phyloP scores from a whole-genome alignment of 2,888 invertebrate genomes.

The Pheosia gnoma region DNA sequence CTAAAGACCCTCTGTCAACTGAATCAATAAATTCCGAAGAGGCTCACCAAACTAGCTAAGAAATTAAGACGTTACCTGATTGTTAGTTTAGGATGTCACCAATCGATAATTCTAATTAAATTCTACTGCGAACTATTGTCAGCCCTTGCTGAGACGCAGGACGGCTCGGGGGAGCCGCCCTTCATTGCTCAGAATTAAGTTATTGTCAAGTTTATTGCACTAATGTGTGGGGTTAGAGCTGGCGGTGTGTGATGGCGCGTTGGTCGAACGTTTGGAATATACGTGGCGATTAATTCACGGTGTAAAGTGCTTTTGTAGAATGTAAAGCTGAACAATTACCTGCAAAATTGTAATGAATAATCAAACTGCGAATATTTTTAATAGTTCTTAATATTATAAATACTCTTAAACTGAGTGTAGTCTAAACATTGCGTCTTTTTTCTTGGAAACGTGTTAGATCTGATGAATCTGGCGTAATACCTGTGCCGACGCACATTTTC shows the following conservation, averaged over 20 bases:
- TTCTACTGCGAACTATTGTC: constrained; percentile 65
- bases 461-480: too few species aligned
- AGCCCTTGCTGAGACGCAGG: constrained; percentile 58
- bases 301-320: neutral
- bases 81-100: constrained; percentile 55
- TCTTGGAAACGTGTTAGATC: too few species aligned
- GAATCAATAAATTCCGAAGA: constrained; percentile 1
- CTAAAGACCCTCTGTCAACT: neutral
- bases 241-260: constrained; percentile 41
- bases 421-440: too few species aligned
- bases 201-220: constrained; percentile 81
- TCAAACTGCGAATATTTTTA: too few species aligned
- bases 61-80: constrained; percentile 33
- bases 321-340: neutral
- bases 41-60: neutral
- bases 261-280: constrained; percentile 21
- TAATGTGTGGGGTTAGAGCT: constrained; percentile 73
- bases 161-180: constrained; percentile 67
- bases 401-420: too few species aligned
- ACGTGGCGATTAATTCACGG: neutral
- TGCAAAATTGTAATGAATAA: too few species aligned
- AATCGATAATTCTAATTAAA: constrained; percentile 76
- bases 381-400: too few species aligned
- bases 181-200: constrained; percentile 77
- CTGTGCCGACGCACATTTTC: too few species aligned